A percentile compares a stretch with the other conserved stretches of the same genome.
These are phyloP conservation scores for Stichopus horrens DNA, from an alignment of 53 echinoderm and acorn worm species.

Conservation along the genomic window DNA sequence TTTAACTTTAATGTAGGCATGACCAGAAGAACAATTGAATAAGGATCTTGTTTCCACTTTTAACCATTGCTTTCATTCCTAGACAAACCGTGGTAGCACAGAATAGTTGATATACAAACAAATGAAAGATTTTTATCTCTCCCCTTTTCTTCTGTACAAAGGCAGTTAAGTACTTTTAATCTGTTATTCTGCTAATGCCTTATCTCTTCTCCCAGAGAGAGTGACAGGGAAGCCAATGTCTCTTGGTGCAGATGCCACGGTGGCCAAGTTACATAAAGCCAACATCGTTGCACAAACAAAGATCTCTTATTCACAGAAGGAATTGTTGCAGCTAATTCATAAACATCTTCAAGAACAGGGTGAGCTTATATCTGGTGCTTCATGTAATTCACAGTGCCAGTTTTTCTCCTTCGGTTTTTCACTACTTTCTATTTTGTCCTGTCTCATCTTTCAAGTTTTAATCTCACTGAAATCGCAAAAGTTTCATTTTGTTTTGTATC, in stretches of 20 bases:
- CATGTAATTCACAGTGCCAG: not conserved
- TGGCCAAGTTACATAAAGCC: slow-evolving; percentile 90
- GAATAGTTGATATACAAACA: not conserved
- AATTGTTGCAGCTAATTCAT: slow-evolving; percentile 86
- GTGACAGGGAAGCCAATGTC: slow-evolving; percentile 98
- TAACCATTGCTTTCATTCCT: not conserved
- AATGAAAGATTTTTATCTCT: not conserved
- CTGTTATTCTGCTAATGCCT: not conserved
- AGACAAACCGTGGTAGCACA: not conserved
- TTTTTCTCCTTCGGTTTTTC: no score
- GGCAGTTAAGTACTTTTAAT: not conserved
- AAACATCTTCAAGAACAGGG: slow-evolving; percentile 81
- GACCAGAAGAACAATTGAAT: no score
- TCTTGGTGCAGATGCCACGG: slow-evolving; percentile 81
- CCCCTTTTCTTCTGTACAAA: not conserved
- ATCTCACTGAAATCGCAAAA: not conserved
- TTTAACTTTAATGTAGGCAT: no score
- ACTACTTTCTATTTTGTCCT: no score
- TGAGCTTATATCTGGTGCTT: slow-evolving; percentile 31
- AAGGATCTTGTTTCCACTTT: no score
- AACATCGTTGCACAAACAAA: slow-evolving; percentile 96
- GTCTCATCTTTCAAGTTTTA: not conserved
- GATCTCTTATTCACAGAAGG: slow-evolving; percentile 84
- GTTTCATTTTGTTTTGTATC: no score
- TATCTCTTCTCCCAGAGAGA: slow-evolving; percentile 61